These are phyloP conservation scores for Leptinotarsa juncta DNA, from an alignment of 2,888 invertebrate species.

Conservation along the genomic window DNA sequence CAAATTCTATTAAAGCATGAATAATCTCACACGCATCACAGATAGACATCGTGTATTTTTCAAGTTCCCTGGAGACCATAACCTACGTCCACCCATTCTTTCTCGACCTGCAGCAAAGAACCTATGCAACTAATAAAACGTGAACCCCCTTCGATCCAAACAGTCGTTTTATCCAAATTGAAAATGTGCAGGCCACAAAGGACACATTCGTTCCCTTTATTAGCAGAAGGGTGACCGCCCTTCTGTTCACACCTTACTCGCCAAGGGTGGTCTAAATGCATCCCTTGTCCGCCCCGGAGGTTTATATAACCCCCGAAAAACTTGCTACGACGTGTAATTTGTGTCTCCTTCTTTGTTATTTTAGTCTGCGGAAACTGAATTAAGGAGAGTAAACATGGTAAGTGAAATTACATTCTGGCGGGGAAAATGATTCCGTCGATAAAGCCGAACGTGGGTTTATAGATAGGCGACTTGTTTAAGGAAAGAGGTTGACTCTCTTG, in stretches of 20 bases:
- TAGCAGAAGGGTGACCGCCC: constrained; percentile 39
- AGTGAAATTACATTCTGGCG: constrained; percentile 37
- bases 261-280: constrained; percentile 29
- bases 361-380: constrained; percentile 40
- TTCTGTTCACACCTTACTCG: constrained; percentile 39
- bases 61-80: constrained; percentile 17
- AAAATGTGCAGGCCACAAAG: constrained; percentile 41
- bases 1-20: not conserved
- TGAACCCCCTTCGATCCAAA: constrained; percentile 10
- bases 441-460: not conserved
- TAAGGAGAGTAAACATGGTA: constrained; percentile 42
- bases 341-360: constrained; percentile 39
- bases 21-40: not conserved
- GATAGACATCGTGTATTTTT: not conserved
- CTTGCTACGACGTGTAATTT: constrained; percentile 37
- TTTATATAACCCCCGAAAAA: constrained; percentile 37
- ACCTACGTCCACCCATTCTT: constrained; percentile 20
- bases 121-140: constrained; percentile 25
- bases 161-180: constrained; percentile 35
- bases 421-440: constrained; percentile 7
- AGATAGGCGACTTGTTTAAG: not conserved
- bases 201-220: constrained; percentile 38
- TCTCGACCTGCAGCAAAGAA: not conserved
- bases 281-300: constrained; percentile 31
- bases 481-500: too few relatives aligned